A percentile compares a stretch with the other conserved stretches of the same genome.
Evolutionary conservation across 2,797 vertebrate species (phyloP).

Genomic region (Anguilla marmorata): DNA sequence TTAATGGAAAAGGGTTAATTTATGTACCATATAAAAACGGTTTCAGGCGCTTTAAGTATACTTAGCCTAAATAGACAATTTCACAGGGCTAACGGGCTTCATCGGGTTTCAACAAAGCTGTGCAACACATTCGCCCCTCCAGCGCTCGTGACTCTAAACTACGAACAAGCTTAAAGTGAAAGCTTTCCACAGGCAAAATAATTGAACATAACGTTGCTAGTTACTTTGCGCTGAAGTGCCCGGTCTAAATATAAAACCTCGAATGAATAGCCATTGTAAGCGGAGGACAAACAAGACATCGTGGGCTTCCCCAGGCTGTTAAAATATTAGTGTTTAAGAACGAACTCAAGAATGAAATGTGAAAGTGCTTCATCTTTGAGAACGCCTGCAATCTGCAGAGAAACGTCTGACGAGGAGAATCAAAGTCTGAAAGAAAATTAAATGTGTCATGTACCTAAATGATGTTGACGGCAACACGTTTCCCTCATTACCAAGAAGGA

Average conservation of each 20-base stretch:
- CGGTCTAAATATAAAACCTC: conserved; percentile 1
- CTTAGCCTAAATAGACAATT: neutral
- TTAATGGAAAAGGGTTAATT: neutral
- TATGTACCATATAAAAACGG: neutral
- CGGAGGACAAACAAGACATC: neutral
- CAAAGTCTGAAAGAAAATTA: neutral
- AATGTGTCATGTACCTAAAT: neutral
- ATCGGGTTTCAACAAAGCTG: neutral
- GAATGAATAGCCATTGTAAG: neutral
- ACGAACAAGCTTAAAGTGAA: neutral
- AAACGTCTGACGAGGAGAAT: neutral
- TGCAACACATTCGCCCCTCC: neutral
- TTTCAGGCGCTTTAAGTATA: neutral
- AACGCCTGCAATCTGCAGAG: neutral
- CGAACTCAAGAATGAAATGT: neutral
- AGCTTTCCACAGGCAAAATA: neutral
- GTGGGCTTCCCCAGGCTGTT: neutral
- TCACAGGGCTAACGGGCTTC: neutral
- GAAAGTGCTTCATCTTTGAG: neutral
- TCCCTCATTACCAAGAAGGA: neutral
- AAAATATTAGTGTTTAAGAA: neutral
- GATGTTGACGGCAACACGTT: neutral
- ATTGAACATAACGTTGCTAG: neutral
- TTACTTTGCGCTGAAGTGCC: neutral
- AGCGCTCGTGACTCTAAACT: neutral